These are phyloP conservation scores for Eupithecia vulgata DNA, from an alignment of 2,888 invertebrate genomes.

Conservation along the genomic window DNA sequence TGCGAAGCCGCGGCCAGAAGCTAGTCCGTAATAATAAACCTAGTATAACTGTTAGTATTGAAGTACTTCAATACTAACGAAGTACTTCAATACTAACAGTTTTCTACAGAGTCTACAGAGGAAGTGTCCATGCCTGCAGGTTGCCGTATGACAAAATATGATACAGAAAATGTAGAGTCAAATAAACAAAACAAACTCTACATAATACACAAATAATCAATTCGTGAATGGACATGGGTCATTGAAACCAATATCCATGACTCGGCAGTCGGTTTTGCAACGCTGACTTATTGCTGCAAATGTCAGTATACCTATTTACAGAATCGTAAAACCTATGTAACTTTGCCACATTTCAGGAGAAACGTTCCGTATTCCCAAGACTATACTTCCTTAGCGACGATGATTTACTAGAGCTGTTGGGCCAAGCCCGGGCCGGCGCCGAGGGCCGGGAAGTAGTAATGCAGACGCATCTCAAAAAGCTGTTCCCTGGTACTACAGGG, in stretches of 20 bases:
- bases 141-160: neutral
- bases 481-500: slow-evolving; percentile 95
- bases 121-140: neutral
- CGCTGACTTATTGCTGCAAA: neutral
- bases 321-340: neutral
- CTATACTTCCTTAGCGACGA: slow-evolving; percentile 99
- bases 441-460: slow-evolving; percentile 89
- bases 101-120: too few species aligned
- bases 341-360: slow-evolving; percentile 86
- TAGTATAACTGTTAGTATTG: neutral
- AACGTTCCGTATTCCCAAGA: slow-evolving; percentile 96
- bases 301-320: neutral
- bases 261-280: neutral
- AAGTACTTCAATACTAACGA: too few species aligned
- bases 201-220: neutral
- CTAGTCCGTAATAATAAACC: neutral
- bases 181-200: neutral
- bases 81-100: too few species aligned
- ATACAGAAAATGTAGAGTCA: neutral
- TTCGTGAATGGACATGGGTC: neutral
- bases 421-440: slow-evolving; percentile 91
- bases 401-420: slow-evolving; percentile 97
- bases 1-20: neutral
- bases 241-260: neutral
- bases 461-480: slow-evolving; percentile 96